These are phyloP conservation scores for Drosophila obscura DNA, from an alignment of 1,140 invertebrate species.

Conservation along the genomic window DNA sequence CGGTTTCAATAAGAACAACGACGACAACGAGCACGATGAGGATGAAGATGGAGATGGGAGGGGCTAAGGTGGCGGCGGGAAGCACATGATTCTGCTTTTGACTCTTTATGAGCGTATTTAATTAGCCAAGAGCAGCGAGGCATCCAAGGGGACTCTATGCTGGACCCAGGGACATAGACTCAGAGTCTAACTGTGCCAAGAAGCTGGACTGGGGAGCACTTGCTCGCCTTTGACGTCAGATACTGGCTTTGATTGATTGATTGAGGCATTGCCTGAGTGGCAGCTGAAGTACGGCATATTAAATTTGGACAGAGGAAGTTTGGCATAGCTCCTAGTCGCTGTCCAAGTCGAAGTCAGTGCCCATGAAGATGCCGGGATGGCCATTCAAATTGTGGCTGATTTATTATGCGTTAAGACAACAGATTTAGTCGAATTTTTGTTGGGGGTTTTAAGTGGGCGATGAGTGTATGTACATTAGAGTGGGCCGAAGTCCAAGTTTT, in stretches of 20 bases:
- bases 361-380: slow-evolving; percentile 36
- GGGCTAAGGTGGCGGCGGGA: too few relatives aligned
- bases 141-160: neutral
- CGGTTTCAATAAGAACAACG: slow-evolving; percentile 22
- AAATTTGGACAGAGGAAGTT: slow-evolving; percentile 46
- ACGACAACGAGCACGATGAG: neutral
- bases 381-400: slow-evolving; percentile 76
- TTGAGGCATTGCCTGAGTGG: slow-evolving; percentile 72
- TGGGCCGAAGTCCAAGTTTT: too few relatives aligned
- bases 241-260: slow-evolving; percentile 74
- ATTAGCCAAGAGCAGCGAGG: slow-evolving; percentile 54
- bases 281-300: slow-evolving; percentile 75
- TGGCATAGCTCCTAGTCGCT: neutral
- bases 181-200: too few relatives aligned
- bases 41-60: neutral
- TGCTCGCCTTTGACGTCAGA: slow-evolving; percentile 23
- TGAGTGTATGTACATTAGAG: slow-evolving; percentile 21
- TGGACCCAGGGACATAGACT: neutral
- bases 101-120: slow-evolving; percentile 76
- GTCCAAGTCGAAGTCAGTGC: slow-evolving; percentile 19
- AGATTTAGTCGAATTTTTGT: slow-evolving; percentile 57
- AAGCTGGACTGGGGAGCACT: too few relatives aligned
- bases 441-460: slow-evolving; percentile 36
- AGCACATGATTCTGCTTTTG: slow-evolving; percentile 53
- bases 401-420: slow-evolving; percentile 81